Base-by-base conservation (phyloP, 2,797 vertebrate genomes). In the Crenichthys baileyi region DNA sequence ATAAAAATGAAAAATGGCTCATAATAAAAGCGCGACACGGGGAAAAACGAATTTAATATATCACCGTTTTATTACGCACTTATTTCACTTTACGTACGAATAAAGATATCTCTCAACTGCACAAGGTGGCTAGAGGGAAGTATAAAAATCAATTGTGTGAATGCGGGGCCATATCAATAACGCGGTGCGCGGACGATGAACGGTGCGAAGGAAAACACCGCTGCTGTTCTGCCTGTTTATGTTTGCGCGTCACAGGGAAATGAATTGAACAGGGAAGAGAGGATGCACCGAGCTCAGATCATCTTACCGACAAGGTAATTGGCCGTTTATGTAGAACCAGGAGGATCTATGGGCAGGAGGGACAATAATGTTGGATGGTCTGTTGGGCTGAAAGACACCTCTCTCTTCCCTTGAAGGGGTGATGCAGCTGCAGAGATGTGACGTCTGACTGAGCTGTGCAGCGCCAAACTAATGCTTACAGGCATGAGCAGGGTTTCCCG, bases 31-130 rank as follows among this genome's bases (percentile, higher is more conserved):
- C 87, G 92, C 93, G 95, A 95, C 95, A 92, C 95, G 87, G 90
- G 92, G 94, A 94, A 90, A 95, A 95, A 95, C 95, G 94, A 94
- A 95, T 96, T 96, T 95, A 96, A 96, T 96, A 95, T 94, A 96
- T 96, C 94, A 95, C 93, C 93, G 94, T 96, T 96, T 96, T 96
- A 96, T 96, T 96, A 96, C 94, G 92, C 93, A 95, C 95, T 96
- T 96, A 96, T 96, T 96, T 96, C 95, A 95, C 94, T 94, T 95
- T 96, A 94, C 90, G 91, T 88, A 91, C 90, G 94, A 95, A 96
- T 95, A 94, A 94, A 96, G 95, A 96, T 95, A 95, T 95, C 95
- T 95, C 95, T 96, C 94, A 74, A 87, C 92, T 87, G 93, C 94
- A 93, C 94, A 90, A 94, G 92, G 91, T 94, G 95, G 95, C 95